These are phyloP conservation scores for Pachyuromys duprasi DNA, from an alignment of 2,797 vertebrate species.

Conservation along the genomic window DNA sequence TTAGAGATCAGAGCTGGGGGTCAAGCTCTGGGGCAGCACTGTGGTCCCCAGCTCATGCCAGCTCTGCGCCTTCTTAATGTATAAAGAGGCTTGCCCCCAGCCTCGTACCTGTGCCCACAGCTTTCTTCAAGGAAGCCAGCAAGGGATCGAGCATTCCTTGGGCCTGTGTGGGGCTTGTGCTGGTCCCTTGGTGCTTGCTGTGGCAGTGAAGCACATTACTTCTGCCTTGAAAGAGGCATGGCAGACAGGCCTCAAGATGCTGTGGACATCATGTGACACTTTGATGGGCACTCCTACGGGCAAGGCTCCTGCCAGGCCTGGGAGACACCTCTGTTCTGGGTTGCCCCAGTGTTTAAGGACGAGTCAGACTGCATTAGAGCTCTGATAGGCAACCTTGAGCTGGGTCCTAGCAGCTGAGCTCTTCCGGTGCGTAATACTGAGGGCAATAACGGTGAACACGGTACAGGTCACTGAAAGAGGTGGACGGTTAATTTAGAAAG, in stretches of 20 bases:
- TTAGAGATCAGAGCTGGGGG: neutral
- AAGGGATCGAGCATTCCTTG: neutral
- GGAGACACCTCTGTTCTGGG: neutral
- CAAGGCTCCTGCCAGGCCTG: neutral
- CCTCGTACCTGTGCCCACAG: neutral
- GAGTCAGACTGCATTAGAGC: neutral
- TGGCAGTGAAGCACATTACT: too few species aligned
- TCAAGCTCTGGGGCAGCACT: neutral
- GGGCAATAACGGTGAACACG: neutral
- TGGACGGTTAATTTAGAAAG: neutral
- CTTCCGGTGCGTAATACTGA: neutral
- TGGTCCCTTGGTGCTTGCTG: neutral
- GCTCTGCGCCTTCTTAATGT: too few species aligned
- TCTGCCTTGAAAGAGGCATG: neutral
- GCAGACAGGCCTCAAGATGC: neutral
- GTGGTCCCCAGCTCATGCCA: too few species aligned
- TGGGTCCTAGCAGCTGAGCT: neutral
- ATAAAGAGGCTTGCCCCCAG: rapidly evolving
- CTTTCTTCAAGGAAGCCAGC: neutral
- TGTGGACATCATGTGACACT: neutral
- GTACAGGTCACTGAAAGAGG: neutral
- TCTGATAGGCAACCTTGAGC: neutral
- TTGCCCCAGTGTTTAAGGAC: neutral
- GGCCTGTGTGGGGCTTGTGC: too few species aligned
- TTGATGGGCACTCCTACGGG: neutral